These are phyloP conservation scores for Caenorhabditis tropicalis DNA, from an alignment of 1,140 invertebrate genomes.

Conservation along the genomic window DNA sequence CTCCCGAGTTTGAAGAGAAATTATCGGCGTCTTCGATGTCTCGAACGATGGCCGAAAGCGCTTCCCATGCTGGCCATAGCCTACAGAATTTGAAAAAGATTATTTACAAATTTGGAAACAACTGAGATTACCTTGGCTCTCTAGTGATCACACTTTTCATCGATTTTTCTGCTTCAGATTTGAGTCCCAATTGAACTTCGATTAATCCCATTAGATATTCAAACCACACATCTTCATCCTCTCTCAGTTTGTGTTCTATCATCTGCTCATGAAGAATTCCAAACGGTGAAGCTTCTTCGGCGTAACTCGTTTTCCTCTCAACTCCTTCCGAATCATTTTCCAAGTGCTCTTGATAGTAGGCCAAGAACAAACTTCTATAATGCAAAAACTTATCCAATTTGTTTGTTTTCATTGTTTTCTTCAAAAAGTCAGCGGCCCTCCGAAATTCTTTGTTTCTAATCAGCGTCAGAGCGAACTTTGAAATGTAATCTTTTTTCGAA, in stretches of 20 bases:
- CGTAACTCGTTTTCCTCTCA: constrained; percentile 30
- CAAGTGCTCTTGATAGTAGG: constrained; percentile 26
- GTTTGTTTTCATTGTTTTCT: constrained; percentile 34
- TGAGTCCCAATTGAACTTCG: not conserved
- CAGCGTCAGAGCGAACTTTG: not conserved
- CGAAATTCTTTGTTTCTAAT: constrained; percentile 8
- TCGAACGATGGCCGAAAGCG: not conserved
- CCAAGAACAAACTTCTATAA: not conserved
- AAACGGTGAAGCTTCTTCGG: not conserved
- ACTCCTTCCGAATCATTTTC: constrained; percentile 34
- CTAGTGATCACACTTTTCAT: not conserved
- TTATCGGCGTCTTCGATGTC: constrained; percentile 34
- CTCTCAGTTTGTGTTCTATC: not conserved
- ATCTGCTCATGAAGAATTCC: not conserved
- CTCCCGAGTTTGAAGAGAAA: not conserved
- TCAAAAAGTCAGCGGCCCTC: not conserved
- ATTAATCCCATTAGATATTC: not conserved
- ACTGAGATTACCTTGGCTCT: not conserved
- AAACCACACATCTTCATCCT: constrained; percentile 5
- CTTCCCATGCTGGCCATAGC: constrained; percentile 55
- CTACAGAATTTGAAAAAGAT: not conserved
- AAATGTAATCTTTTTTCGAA: not conserved
- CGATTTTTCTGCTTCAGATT: not conserved
- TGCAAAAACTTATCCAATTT: not conserved
- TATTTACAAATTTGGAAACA: not conserved